Conservation (phyloP, 2,113 vertebrate genomes). For the Eublepharis macularius region DNA sequence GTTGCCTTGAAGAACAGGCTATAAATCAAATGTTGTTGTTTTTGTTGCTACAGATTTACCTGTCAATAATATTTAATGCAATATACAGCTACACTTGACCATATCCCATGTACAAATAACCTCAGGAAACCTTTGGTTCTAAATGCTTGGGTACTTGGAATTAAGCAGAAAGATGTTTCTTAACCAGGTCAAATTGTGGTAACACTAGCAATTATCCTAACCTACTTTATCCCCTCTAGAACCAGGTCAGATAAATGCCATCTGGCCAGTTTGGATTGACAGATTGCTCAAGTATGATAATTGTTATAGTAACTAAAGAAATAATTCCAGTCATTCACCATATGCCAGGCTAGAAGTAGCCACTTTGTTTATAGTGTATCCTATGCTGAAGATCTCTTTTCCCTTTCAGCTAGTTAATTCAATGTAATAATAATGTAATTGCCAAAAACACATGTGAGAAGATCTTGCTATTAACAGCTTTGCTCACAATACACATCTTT, state of each 20-base stretch:
- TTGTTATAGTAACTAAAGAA: constrained; percentile 64
- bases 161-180: constrained; percentile 16
- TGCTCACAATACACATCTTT: constrained; percentile 45
- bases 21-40: too few species aligned
- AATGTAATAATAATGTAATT: constrained; percentile 35
- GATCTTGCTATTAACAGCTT: constrained; percentile 56
- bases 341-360: constrained; percentile 7
- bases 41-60: background rate
- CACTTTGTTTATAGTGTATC: constrained; percentile 27
- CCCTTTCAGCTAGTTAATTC: constrained; percentile 7
- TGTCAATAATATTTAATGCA: background rate
- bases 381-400: constrained; percentile 27
- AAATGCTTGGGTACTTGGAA: background rate
- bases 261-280: constrained; percentile 51
- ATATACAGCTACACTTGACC: background rate
- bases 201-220: constrained; percentile 55
- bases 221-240: constrained; percentile 46
- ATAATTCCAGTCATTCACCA: constrained; percentile 59
- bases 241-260: constrained; percentile 54
- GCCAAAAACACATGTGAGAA: constrained; percentile 46
- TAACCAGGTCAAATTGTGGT: constrained; percentile 54
- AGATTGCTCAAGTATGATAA: constrained; percentile 50
- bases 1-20: too few species aligned
- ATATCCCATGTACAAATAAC: background rate
- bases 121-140: constrained; percentile 2